Conservation (phyloP, 1,140 invertebrate species). For the Lordiphosa collinella region DNA sequence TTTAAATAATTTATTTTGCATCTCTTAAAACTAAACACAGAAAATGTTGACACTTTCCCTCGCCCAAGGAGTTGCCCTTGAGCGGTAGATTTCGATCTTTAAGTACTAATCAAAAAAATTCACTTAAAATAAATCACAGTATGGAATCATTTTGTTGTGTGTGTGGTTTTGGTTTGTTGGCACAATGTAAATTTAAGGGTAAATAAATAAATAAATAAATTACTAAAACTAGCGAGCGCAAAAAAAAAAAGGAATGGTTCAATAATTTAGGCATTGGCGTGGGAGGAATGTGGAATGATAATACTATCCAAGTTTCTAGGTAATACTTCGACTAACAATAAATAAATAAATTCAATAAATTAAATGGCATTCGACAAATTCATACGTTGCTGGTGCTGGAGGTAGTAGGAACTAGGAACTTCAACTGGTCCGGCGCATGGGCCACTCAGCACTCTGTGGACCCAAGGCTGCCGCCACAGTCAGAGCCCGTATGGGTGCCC, state of each 20-base stretch:
- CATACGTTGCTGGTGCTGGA: conserved; percentile 22
- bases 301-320: not conserved
- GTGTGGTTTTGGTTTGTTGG: conserved; percentile 11
- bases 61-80: conserved; percentile 13
- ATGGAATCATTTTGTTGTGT: conserved; percentile 67
- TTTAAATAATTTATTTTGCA: conserved; percentile 16
- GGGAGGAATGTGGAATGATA: not conserved
- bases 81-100: conserved; percentile 18
- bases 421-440: too few relatives aligned
- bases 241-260: conserved; percentile 2
- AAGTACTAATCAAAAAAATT: conserved; percentile 65
- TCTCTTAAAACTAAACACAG: conserved; percentile 24
- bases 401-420: conserved; percentile 12
- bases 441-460: conserved; percentile 19
- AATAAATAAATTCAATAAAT: conserved; percentile 42
- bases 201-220: conserved; percentile 51
- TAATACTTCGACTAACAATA: conserved; percentile 36
- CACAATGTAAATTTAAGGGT: not conserved
- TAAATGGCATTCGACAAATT: conserved; percentile 70
- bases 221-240: conserved; percentile 19
- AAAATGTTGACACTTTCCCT: conserved; percentile 23
- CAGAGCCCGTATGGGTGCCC: conserved; percentile 5
- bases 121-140: conserved; percentile 78
- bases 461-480: not conserved
- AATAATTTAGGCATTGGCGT: not conserved